Evolutionary conservation across 2,888 invertebrate genomes (phyloP).

Genomic region (Cheilosia scutellata): DNA sequence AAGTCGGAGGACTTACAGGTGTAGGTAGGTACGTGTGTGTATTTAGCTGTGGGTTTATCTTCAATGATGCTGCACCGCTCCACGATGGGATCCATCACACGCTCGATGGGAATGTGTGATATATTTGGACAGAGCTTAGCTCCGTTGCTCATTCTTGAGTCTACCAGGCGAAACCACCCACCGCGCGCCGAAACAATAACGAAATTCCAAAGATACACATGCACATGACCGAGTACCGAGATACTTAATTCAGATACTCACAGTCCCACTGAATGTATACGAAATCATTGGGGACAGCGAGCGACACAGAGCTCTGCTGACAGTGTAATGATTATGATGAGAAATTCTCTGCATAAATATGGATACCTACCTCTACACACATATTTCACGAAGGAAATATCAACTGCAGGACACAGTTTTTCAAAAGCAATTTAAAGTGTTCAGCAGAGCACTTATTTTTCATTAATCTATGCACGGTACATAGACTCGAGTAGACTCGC

Average conservation of each 20-base stretch:
- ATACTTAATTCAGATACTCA: no score
- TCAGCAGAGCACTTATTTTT: conserved; percentile 8
- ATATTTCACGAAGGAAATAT: conserved; percentile 5
- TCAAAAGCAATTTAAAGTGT: conserved; percentile 21
- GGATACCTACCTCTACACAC: background rate
- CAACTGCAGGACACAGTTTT: conserved; percentile 44
- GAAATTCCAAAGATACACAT: conserved; percentile 14
- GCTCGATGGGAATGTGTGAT: conserved; percentile 35
- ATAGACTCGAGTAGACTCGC: background rate
- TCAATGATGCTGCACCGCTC: conserved; percentile 10
- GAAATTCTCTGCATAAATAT: conserved; percentile 4
- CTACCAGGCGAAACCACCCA: conserved; percentile 16
- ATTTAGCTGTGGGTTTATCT: conserved; percentile 14
- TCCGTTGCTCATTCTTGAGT: conserved; percentile 20
- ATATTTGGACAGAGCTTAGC: conserved; percentile 37
- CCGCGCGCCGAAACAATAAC: conserved; percentile 36
- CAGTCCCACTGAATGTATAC: background rate
- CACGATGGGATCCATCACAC: background rate
- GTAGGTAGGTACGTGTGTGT: conserved; percentile 2
- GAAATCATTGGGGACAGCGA: background rate
- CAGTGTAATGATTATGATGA: conserved; percentile 3
- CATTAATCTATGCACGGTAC: conserved; percentile 25
- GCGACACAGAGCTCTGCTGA: conserved; percentile 9
- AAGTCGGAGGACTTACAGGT: conserved; percentile 16
- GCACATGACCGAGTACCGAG: conserved; percentile 3